Evolutionary conservation across 2,113 vertebrate species (phyloP), one percentile per base, ranked within the genome.

Genomic region (Salvelinus alpinus): DNA sequence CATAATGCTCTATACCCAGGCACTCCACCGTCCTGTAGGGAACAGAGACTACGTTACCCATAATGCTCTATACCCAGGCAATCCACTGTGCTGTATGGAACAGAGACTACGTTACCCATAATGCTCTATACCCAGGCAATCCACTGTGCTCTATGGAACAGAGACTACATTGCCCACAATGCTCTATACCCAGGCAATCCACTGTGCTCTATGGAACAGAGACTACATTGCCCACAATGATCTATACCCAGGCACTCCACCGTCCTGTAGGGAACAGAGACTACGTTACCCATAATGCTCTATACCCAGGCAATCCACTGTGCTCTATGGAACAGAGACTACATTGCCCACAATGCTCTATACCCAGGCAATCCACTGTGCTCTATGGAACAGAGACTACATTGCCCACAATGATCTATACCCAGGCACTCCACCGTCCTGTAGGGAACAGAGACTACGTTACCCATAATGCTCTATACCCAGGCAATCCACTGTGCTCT

Each of bases 401-500:
- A 4, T 29, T 31, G 12, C 24, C 71, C 25, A 73, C 1, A 51
- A 51, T 12, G 14, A 0, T 14, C 29, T 29, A 97, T 95, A 44
- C 97, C 96, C 81, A 99, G 89, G 84, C 95, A 94, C 0, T 95
- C 94, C 87, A 97, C 92, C 1, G 95, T 95, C 84, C 98, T 99
- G 86, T 13, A 5, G 13, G 64, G 8, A n/a, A 8, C 76, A 81
- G 25, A 76, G 1, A 29, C 29, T 29, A 29, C 29, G 4, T 29
- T 31, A 18, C 24, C 71, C 25, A 73, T 2, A 51, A 51, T 12
- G 14, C 0, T 14, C 29, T 29, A 97, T 95, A 44, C 97, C 96
- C 81, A 99, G 29, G 84, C 95, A 94, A 0, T 95, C 94, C 87
- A 97, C 92, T 0, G 94, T 95, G 83, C 97, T 99, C 86, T 11